phyloP scores from a whole-genome alignment of 2,888 invertebrate genomes.

The Hyposoter dolosus region DNA sequence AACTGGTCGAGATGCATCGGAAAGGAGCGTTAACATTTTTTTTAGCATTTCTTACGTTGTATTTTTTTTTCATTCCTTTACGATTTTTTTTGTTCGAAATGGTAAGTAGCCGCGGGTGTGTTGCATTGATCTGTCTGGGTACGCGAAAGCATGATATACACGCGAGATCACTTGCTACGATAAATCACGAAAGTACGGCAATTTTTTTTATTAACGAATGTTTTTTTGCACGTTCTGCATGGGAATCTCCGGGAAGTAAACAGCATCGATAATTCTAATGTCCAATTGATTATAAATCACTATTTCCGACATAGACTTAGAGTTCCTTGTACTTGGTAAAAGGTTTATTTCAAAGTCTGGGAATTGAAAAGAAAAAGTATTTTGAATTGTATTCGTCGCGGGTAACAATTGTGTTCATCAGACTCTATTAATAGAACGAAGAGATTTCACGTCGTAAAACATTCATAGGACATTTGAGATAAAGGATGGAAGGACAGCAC shows the following conservation, averaged over 20 bases:
- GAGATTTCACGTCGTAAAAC: conserved; percentile 33
- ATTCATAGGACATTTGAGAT: conserved; percentile 10
- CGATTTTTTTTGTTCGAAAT: not conserved
- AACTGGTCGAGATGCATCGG: not conserved
- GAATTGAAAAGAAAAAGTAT: not conserved
- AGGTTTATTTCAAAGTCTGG: not conserved
- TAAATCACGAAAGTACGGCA: not conserved
- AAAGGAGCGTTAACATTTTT: not conserved
- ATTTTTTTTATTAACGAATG: not conserved
- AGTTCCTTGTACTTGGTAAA: not conserved
- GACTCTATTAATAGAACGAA: conserved; percentile 47
- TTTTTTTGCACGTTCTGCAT: not conserved
- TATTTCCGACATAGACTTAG: not conserved
- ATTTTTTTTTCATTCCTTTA: not conserved
- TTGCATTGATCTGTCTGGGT: not conserved
- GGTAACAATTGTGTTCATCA: conserved; percentile 35
- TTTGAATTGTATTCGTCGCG: not conserved
- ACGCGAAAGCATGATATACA: not conserved
- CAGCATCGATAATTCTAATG: not conserved
- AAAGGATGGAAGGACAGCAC: not conserved
- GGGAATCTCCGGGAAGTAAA: not conserved
- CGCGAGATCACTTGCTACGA: not conserved
- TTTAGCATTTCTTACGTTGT: not conserved
- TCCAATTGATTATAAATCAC: not conserved
- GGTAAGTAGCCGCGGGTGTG: not conserved